Evolutionary conservation across 64 coral and sea anemone genomes (phyloP), one percentile per base, ranked within the genome.

Genomic region (Catalaphyllia jardinei): DNA sequence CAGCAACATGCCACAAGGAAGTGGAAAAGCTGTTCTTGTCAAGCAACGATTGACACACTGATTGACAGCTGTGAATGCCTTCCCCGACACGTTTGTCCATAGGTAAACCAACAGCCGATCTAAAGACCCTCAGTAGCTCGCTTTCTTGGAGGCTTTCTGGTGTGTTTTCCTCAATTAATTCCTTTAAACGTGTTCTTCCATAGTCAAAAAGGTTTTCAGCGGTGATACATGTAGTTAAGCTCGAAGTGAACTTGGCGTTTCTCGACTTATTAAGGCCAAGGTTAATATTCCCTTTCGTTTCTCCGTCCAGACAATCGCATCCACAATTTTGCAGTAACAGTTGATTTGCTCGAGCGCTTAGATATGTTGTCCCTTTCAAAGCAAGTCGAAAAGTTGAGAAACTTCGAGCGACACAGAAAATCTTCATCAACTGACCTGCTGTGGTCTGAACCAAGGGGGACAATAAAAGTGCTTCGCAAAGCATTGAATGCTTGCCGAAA

Each of bases 1-100:
- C 78, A 18, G 50, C 78, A 62, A 60, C 24, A 31, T 80, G 78
- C 78, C 78, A 80, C 14, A 60, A 80, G 18, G 78, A 25, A 80
- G 3, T 60, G n/a, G 78, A 10, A 54, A 80, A 31, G 5, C 78
- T 31, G 31, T 80, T 52, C 1, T 52, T n/a, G 39, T 31, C 54
- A 31, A 19, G 61, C 15, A 2, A 29, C 54, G 20, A 55, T 9
- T 59, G 3, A n/a, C 52, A 14, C 15, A 2, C 16, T 28, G 20
- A 55, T 9, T 59, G 3, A n/a, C 52, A 14, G 10, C 24, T 29
- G 19, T 24, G 13, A 79, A 3, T 27, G 5, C 15, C 25, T 17
- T 61, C 52, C 60, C 4, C 6, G 22, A 25, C 17, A 28, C 78
- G 8, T 14, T 80, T 60, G 1, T 61, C 25, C 17, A 10, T 10